A percentile compares a stretch with the other conserved stretches of the same genome.
These are phyloP conservation scores for Spatula clypeata DNA, from an alignment of 2,797 vertebrate species.

Conservation along the genomic window DNA sequence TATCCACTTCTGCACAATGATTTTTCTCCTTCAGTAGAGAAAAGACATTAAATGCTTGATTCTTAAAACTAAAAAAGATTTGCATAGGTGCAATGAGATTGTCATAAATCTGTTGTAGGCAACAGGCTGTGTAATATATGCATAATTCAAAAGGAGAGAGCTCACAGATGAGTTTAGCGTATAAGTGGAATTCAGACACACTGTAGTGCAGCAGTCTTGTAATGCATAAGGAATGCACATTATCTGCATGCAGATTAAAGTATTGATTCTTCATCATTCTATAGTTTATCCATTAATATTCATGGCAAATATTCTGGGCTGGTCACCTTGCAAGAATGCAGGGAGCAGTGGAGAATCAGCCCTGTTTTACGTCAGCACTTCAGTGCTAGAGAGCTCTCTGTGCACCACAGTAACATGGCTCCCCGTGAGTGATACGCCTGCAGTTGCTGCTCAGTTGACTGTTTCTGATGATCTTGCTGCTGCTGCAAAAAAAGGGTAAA, in stretches of 20 bases:
- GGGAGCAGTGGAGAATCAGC: not conserved
- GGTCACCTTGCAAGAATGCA: conserved; percentile 29
- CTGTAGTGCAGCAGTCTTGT: conserved; percentile 32
- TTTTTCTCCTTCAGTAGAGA: conserved; percentile 45
- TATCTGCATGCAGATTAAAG: conserved; percentile 49
- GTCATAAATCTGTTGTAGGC: conserved; percentile 71
- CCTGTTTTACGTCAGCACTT: rapidly evolving
- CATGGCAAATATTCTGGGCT: not conserved
- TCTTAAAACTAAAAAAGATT: conserved; percentile 66
- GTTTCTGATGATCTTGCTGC: conserved; percentile 70
- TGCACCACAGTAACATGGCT: conserved; percentile 51
- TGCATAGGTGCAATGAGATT: conserved; percentile 72
- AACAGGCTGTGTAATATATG: conserved; percentile 71
- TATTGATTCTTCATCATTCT: conserved; percentile 52
- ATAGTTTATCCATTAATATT: conserved; percentile 34
- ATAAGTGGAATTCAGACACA: conserved; percentile 36
- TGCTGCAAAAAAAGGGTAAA: conserved; percentile 35
- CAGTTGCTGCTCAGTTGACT: conserved; percentile 64
- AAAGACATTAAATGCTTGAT: conserved; percentile 60
- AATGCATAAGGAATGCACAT: conserved; percentile 25
- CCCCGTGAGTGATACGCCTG: conserved; percentile 34
- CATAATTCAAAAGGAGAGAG: conserved; percentile 68
- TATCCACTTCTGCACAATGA: conserved; percentile 11
- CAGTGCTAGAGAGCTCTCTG: not conserved
- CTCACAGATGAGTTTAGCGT: conserved; percentile 5